These are phyloP conservation scores for Sciurus niger DNA, from an alignment of 2,113 vertebrate species.

Conservation along the genomic window DNA sequence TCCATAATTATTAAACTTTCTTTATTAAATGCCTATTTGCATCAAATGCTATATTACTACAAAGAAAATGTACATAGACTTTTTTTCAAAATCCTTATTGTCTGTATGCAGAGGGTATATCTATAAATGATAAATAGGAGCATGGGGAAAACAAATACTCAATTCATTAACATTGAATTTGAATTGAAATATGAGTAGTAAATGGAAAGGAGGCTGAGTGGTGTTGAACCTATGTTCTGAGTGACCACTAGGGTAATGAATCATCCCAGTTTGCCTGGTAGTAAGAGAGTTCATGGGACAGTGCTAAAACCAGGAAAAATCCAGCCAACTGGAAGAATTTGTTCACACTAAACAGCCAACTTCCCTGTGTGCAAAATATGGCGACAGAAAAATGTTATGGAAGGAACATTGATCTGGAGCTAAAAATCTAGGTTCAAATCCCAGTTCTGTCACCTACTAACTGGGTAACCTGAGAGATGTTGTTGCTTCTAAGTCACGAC, in stretches of 20 bases:
- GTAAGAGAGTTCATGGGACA: background rate
- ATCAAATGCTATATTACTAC: background rate
- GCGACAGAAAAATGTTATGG: background rate
- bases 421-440: slow-evolving; percentile 57
- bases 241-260: background rate
- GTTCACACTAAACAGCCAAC: background rate
- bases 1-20: slow-evolving; percentile 12
- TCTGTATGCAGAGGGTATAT: background rate
- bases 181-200: background rate
- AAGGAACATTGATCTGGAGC: background rate
- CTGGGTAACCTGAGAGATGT: background rate
- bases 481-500: background rate
- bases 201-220: background rate
- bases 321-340: background rate
- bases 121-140: background rate
- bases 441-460: background rate
- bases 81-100: slow-evolving; percentile 51
- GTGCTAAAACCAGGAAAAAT: slow-evolving; percentile 13
- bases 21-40: slow-evolving; percentile 28
- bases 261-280: background rate
- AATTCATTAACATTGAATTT: background rate
- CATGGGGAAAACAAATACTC: background rate
- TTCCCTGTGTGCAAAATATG: background rate
- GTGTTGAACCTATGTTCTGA: background rate
- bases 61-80: background rate